These are phyloP conservation scores for Tetragnatha versicolor DNA, from an alignment of 1,140 invertebrate genomes.

Conservation along the genomic window DNA sequence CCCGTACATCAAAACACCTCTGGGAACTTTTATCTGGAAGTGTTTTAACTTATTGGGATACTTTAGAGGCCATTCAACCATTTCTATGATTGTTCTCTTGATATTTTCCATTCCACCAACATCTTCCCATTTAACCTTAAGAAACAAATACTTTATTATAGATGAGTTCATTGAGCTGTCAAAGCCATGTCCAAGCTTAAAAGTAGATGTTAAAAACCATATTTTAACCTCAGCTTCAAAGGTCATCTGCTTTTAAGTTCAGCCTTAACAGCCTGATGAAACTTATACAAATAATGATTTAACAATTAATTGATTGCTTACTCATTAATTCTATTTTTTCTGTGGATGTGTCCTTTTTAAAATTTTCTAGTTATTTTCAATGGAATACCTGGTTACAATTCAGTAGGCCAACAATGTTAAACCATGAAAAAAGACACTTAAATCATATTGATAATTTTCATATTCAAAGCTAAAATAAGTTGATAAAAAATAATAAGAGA, in stretches of 20 bases:
- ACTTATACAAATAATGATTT: too few relatives aligned
- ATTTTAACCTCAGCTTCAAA: too few relatives aligned
- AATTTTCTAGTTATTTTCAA: not conserved
- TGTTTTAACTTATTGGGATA: constrained; percentile 69
- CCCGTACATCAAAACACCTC: constrained; percentile 70
- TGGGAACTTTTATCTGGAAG: constrained; percentile 70
- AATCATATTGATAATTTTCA: not conserved
- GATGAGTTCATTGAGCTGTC: too few relatives aligned
- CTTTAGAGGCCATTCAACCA: constrained; percentile 91
- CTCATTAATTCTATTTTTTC: not conserved
- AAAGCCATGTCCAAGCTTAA: too few relatives aligned
- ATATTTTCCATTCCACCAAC: constrained; percentile 90
- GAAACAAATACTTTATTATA: not conserved
- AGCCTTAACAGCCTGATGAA: too few relatives aligned
- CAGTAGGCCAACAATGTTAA: not conserved
- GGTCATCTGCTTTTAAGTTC: too few relatives aligned
- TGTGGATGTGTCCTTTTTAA: not conserved
- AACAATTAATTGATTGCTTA: not conserved
- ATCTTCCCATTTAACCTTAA: constrained; percentile 79
- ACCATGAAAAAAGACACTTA: not conserved
- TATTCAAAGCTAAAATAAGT: not conserved
- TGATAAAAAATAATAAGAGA: not conserved
- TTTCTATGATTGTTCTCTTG: constrained; percentile 86
- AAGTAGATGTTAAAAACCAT: too few relatives aligned
- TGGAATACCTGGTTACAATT: not conserved